Evolutionary conservation across 2,113 vertebrate genomes (phyloP).

Genomic region (Natator depressus): DNA sequence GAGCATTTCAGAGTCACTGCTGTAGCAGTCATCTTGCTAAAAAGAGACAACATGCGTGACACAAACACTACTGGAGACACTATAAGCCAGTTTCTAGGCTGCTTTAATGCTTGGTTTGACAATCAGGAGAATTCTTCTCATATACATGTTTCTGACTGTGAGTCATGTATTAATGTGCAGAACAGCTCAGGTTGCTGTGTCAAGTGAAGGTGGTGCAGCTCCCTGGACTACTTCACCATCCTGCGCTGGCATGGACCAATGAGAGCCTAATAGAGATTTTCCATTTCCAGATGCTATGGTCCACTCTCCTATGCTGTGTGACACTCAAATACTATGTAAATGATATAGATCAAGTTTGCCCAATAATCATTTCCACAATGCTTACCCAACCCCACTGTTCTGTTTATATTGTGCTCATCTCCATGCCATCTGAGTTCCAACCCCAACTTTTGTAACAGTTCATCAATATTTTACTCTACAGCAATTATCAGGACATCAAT

Average conservation of each 20-base stretch:
- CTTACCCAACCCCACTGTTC: not conserved
- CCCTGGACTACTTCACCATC: not conserved
- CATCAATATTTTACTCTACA: accelerated
- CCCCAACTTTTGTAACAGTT: not conserved
- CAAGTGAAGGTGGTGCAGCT: accelerated
- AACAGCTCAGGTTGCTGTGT: not conserved
- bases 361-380: not conserved
- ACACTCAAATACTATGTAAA: not conserved
- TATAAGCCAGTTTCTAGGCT: accelerated
- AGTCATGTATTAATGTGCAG: not conserved
- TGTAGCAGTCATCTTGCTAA: accelerated
- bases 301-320: not conserved
- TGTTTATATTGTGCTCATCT: not conserved
- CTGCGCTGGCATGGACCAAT: not conserved
- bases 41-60: accelerated
- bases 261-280: not conserved
- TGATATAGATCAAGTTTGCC: not conserved
- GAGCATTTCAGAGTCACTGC: not conserved
- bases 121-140: not conserved
- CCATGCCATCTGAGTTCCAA: not conserved
- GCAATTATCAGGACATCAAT: accelerated
- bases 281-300: not conserved
- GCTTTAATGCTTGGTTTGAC: not conserved
- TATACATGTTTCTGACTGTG: accelerated
- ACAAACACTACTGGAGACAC: not conserved